A percentile compares a stretch with the other conserved stretches of the same genome.
phyloP scores from a whole-genome alignment of 2,113 vertebrate species.

The Apodemus speciosus region DNA sequence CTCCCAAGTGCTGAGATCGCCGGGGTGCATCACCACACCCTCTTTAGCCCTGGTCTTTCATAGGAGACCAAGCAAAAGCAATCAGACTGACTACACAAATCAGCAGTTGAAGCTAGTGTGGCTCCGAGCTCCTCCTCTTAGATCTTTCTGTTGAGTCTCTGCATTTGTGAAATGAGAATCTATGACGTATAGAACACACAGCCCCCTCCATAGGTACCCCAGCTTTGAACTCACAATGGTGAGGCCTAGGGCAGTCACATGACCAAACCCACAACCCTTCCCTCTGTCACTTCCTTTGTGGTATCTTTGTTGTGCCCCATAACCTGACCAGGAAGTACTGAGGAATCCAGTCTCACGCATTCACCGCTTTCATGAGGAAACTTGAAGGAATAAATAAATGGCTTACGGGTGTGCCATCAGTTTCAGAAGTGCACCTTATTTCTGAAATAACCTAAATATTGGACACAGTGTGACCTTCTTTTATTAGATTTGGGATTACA shows the following conservation, averaged over 20 bases:
- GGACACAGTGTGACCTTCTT: background rate
- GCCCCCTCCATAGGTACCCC: background rate
- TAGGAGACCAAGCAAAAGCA: background rate
- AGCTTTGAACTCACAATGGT: background rate
- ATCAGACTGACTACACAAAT: background rate
- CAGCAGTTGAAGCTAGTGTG: background rate
- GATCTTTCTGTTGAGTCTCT: background rate
- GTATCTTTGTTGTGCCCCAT: background rate
- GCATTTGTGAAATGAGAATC: background rate
- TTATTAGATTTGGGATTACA: background rate
- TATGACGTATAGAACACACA: background rate
- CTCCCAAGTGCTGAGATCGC: background rate
- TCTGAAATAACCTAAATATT: background rate
- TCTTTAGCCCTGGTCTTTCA: background rate
- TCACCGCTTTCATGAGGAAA: conserved; percentile 60
- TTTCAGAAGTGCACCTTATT: background rate
- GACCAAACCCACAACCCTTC: background rate
- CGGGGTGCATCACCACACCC: background rate
- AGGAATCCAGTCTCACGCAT: background rate
- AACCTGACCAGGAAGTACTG: conserved; percentile 38
- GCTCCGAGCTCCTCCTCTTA: background rate
- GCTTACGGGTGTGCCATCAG: conserved; percentile 56
- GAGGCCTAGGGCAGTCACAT: background rate
- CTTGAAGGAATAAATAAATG: background rate
- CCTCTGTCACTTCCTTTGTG: background rate